phyloP scores from a whole-genome alignment of 2,797 vertebrate species.

The Antrozous pallidus region DNA sequence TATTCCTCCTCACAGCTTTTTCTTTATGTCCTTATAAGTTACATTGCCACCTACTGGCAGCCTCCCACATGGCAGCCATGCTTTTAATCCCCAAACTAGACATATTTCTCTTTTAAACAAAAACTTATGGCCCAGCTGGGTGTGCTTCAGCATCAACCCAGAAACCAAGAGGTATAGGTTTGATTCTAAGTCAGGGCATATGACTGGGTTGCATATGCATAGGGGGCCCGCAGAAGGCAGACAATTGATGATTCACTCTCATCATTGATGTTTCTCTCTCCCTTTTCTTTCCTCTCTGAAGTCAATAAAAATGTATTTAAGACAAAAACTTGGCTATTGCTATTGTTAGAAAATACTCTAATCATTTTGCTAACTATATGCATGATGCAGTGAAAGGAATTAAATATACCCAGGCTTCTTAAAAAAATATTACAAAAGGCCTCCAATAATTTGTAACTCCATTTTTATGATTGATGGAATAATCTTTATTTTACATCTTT shows the following conservation, averaged over 20 bases:
- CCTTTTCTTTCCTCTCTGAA: too few species aligned
- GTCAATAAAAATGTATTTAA: neutral
- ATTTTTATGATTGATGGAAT: neutral
- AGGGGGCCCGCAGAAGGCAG: too few species aligned
- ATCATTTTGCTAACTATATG: neutral
- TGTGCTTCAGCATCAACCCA: too few species aligned
- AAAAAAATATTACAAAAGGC: neutral
- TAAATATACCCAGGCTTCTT: fast-evolving
- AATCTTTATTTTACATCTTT: neutral
- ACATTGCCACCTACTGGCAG: slow-evolving; percentile 57
- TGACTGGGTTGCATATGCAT: too few species aligned
- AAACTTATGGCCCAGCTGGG: too few species aligned
- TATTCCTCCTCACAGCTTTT: neutral
- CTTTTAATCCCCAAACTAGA: neutral
- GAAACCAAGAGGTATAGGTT: too few species aligned
- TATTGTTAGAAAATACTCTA: neutral
- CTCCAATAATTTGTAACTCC: neutral
- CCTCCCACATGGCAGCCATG: slow-evolving; percentile 28
- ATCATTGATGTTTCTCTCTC: too few species aligned
- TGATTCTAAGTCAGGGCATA: too few species aligned
- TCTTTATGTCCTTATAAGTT: neutral
- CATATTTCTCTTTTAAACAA: neutral
- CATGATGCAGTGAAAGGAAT: neutral
- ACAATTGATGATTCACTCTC: too few species aligned
- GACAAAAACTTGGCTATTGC: neutral